Conservation (phyloP, 2,113 vertebrate species). For the Sceloporus tristichus region DNA sequence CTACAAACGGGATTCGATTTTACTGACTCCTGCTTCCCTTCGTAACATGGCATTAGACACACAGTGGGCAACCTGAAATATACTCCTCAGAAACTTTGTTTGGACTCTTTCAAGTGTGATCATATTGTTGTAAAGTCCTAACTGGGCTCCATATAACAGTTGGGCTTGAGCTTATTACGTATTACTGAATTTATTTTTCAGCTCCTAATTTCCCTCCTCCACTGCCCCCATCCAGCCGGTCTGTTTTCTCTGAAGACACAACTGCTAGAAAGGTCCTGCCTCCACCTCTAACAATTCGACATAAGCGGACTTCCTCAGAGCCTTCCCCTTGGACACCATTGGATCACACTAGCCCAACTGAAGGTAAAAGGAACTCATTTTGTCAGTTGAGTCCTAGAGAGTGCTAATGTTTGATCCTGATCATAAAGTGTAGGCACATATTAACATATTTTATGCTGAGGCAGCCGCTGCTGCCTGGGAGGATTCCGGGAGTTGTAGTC, state of each 20-base stretch:
- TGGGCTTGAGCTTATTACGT: not conserved
- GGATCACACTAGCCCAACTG: constrained; percentile 45
- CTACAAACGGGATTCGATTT: too few relatives aligned
- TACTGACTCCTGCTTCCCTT: too few relatives aligned
- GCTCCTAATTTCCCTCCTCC: constrained; percentile 66
- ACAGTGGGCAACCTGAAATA: too few relatives aligned
- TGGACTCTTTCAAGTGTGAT: too few relatives aligned
- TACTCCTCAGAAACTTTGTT: too few relatives aligned
- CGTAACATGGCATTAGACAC: too few relatives aligned
- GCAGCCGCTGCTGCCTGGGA: not conserved
- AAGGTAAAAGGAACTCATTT: constrained; percentile 53
- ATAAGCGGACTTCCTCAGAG: constrained; percentile 76
- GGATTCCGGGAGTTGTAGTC: too few relatives aligned
- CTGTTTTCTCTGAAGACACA: constrained; percentile 50
- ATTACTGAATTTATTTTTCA: constrained; percentile 38
- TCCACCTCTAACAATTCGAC: constrained; percentile 62
- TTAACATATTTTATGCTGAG: not conserved
- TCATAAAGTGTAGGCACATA: not conserved
- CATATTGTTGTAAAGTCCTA: too few relatives aligned
- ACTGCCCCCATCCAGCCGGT: constrained; percentile 47
- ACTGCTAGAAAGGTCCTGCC: constrained; percentile 52
- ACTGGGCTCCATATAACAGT: too few relatives aligned
- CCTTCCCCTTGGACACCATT: constrained; percentile 62
- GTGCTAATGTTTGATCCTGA: not conserved
- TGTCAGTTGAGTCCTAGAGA: not conserved